These are phyloP conservation scores for Oxyruncus cristatus DNA, from an alignment of 2,113 vertebrate species.

Conservation along the genomic window DNA sequence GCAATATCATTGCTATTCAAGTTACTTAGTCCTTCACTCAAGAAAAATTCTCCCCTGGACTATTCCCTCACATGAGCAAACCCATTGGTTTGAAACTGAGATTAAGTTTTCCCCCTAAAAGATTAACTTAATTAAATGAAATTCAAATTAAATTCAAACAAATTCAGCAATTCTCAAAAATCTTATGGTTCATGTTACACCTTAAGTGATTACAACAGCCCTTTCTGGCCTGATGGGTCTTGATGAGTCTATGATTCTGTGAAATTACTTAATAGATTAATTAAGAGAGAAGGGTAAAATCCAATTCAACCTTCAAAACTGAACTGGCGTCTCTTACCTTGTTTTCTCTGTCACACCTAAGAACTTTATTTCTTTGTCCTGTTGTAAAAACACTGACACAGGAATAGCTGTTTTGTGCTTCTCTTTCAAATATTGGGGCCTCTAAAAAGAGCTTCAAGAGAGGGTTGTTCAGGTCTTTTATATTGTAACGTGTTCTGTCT, in stretches of 20 bases:
- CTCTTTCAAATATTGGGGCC: not conserved
- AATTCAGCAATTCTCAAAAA: slow-evolving; percentile 1
- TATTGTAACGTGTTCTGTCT: not conserved
- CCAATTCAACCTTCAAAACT: not conserved
- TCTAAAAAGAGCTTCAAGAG: not conserved
- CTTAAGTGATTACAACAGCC: not conserved
- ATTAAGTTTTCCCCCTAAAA: not conserved
- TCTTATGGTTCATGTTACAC: not conserved
- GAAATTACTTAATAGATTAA: not conserved
- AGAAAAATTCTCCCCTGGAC: slow-evolving; percentile 12
- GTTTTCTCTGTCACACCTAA: not conserved
- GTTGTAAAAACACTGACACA: not conserved
- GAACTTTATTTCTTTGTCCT: not conserved
- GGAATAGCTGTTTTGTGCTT: not conserved
- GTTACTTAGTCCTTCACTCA: not conserved
- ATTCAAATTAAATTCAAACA: slow-evolving; percentile 2
- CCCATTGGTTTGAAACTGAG: not conserved
- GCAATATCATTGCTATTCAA: not conserved
- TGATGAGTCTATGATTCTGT: not conserved
- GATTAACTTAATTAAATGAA: not conserved
- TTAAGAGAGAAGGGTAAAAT: not conserved
- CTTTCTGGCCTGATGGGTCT: not conserved
- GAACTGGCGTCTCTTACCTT: not conserved
- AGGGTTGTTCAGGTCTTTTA: not conserved
- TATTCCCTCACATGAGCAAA: not conserved